phyloP scores from a whole-genome alignment of 2,113 vertebrate species.

The Pelmatolapia mariae region DNA sequence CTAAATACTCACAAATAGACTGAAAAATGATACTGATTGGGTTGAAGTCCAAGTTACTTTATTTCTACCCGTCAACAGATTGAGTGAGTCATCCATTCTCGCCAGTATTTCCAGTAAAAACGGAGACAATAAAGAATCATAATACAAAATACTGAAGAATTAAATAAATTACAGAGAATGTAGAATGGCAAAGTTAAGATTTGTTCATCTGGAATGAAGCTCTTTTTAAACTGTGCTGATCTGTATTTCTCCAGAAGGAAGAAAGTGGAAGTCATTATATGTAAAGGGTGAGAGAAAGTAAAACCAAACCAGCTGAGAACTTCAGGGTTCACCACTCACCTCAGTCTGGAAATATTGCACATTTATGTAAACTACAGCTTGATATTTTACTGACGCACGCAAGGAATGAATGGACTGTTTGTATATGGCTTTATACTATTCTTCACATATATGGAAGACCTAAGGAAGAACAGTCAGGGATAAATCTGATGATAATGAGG shows the following conservation, averaged over 20 bases:
- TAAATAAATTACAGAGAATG: neutral
- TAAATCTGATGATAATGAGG: neutral
- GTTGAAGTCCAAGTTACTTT: neutral
- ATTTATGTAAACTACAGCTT: fast-evolving
- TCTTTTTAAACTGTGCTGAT: neutral
- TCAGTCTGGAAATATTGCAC: neutral
- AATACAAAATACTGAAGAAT: neutral
- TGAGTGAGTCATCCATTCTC: neutral
- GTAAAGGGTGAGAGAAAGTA: neutral
- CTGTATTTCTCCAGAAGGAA: neutral
- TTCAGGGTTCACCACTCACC: neutral
- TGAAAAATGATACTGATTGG: neutral
- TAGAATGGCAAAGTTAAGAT: fast-evolving
- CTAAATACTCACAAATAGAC: neutral
- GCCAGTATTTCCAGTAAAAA: neutral
- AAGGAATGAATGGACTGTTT: neutral
- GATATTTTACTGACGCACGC: neutral
- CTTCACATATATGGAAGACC: neutral
- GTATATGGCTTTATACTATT: neutral
- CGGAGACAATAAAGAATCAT: fast-evolving
- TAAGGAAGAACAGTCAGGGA: neutral
- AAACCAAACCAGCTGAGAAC: neutral
- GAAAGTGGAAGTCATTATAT: neutral
- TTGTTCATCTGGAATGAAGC: neutral
- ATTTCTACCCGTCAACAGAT: neutral